Evolutionary conservation across 2,888 invertebrate species (phyloP), one percentile per base, ranked within the genome.

Genomic region (Synergus japonicus): DNA sequence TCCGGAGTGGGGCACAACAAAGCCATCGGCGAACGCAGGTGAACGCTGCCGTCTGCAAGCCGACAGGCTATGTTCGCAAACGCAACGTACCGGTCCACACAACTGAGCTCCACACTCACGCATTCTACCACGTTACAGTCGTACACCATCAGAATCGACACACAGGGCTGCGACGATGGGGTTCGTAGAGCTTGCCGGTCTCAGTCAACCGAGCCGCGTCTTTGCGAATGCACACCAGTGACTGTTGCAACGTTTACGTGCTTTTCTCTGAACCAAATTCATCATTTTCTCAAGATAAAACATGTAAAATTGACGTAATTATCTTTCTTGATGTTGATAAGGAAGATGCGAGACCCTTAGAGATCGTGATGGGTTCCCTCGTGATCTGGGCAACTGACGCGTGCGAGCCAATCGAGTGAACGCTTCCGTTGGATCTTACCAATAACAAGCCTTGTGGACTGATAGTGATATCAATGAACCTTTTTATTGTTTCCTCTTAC

Each of bases 161-260:
- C 73, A 73, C 54, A 73, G 73, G 54, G 29, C 69, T 73, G 54
- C 73, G 73, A 73, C 73, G 54, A 73, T 73, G 73, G 73, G 73
- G 73, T 73, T 73, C 73, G 54, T 73, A 73, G 54, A 73, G 73
- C 73, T 54, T 37, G 73, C 73, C 73, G 73, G 73, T 73, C 73
- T 73, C 73, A 73, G 73, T 73, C 73, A 73, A 73, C 73, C 73
- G 73, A 73, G 73, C 73, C 73, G 73, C 73, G 73, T 73, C 73
- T 73, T 73, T 73, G 73, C 54, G 73, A 73, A 73, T 73, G 54
- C 73, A 73, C 73, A 73, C 46, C 49, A 49, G 73, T 54, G 37
- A 10, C 49, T 37, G 54, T 54, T 73, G 54, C 37, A 29, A 8
- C 29, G 44, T 69, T 73, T 73, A n/a, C 49, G 60, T 22, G 60